These are phyloP conservation scores for Lordiphosa mommai DNA, from an alignment of 1,140 invertebrate species.

Conservation along the genomic window DNA sequence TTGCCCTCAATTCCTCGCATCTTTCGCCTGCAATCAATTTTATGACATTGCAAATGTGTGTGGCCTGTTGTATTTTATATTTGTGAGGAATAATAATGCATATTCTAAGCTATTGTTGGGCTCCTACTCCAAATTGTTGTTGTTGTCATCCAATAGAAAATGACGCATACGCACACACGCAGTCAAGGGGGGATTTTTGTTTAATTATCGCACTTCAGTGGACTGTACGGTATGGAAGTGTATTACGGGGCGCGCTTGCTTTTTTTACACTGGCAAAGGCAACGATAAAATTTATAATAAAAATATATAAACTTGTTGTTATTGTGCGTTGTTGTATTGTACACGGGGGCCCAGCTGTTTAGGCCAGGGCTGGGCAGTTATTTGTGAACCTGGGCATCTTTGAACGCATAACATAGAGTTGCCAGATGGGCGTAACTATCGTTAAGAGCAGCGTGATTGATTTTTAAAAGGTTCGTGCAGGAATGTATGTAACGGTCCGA, in stretches of 20 bases:
- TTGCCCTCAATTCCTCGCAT: conserved; percentile 90
- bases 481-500: too few species aligned
- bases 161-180: neutral
- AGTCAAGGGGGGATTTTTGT: too few species aligned
- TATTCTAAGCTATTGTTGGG: too few species aligned
- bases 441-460: neutral
- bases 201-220: conserved; percentile 18
- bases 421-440: neutral
- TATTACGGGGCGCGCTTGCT: conserved; percentile 1
- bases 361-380: conserved; percentile 2
- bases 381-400: neutral
- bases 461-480: too few species aligned
- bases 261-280: conserved; percentile 29
- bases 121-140: neutral
- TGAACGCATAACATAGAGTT: neutral
- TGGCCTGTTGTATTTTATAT: conserved; percentile 13
- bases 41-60: conserved; percentile 28
- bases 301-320: conserved; percentile 22
- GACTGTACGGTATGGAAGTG: conserved; percentile 5
- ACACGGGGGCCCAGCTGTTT: conserved; percentile 39
- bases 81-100: neutral
- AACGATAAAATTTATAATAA: conserved; percentile 50
- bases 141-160: neutral
- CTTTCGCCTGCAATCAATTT: conserved; percentile 40
- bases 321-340: conserved; percentile 43